Percentiles rank a stretch among this genome's conserved stretches.
Evolutionary conservation across 1,140 invertebrate species (phyloP).

Genomic region (Conus betulinus): DNA sequence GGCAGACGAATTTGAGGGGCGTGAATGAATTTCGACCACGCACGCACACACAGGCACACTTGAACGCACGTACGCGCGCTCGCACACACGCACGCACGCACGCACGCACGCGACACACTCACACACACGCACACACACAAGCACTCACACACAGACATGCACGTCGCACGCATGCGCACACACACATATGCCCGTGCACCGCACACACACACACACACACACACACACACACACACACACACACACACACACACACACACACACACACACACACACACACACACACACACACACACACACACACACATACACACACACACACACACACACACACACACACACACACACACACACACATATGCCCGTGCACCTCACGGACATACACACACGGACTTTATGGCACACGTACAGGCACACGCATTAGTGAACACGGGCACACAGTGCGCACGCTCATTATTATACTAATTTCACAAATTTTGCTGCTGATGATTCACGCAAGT

Average conservation of each 20-base stretch:
- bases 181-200: not conserved
- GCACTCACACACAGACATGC: not conserved
- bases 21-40: not conserved
- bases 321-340: constrained; percentile 5
- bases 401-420: not conserved
- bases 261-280: too few relatives aligned
- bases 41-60: too few relatives aligned
- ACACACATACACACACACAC: not conserved
- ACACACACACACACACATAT: not conserved
- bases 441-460: not conserved
- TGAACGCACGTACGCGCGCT: too few relatives aligned
- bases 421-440: not conserved
- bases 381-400: not conserved
- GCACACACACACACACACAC: not conserved
- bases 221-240: too few relatives aligned
- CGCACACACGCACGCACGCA: too few relatives aligned
- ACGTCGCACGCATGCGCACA: not conserved
- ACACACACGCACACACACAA: too few relatives aligned
- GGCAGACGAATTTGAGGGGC: not conserved
- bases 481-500: too few relatives aligned
- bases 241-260: too few relatives aligned
- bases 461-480: not conserved
- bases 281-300: too few relatives aligned
- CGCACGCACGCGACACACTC: not conserved
- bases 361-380: not conserved